These are phyloP conservation scores for Cyprinodon tularosa DNA, from an alignment of 2,113 vertebrate genomes.

Conservation along the genomic window DNA sequence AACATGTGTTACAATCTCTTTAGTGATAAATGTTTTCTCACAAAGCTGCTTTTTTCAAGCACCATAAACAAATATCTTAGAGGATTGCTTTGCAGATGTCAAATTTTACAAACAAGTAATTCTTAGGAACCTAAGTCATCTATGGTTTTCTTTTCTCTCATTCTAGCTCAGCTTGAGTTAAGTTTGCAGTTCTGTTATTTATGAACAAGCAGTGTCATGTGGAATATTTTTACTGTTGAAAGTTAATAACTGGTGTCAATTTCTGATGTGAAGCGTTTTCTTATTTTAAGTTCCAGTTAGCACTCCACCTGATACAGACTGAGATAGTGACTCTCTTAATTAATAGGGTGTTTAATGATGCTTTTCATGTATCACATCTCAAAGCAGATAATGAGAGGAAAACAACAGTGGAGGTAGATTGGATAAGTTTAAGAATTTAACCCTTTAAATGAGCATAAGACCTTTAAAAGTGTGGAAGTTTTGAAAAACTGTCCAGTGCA, in stretches of 20 bases:
- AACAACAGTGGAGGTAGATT: constrained; percentile 30
- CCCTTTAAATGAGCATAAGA: constrained; percentile 53
- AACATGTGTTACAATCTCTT: background rate
- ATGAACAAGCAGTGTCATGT: constrained; percentile 33
- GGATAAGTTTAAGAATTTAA: constrained; percentile 4
- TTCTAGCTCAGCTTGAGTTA: constrained; percentile 23
- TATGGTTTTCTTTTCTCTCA: constrained; percentile 1
- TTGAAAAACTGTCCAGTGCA: constrained; percentile 64
- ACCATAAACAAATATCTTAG: background rate
- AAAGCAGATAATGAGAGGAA: constrained; percentile 16
- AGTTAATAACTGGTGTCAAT: constrained; percentile 56
- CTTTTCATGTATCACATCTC: constrained; percentile 43
- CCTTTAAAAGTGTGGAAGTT: constrained; percentile 75
- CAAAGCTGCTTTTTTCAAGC: background rate
- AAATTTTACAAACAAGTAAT: background rate
- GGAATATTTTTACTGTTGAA: constrained; percentile 23
- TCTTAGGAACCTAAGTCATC: background rate
- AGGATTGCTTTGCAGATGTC: background rate
- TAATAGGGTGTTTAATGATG: constrained; percentile 43
- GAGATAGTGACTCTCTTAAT: constrained; percentile 50
- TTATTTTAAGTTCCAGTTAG: constrained; percentile 51
- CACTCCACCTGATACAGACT: constrained; percentile 42
- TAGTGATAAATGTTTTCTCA: background rate
- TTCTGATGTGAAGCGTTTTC: constrained; percentile 25
- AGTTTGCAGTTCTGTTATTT: constrained; percentile 17